Conservation (phyloP, 2,888 invertebrate genomes). For the Yponomeuta evonymella region DNA sequence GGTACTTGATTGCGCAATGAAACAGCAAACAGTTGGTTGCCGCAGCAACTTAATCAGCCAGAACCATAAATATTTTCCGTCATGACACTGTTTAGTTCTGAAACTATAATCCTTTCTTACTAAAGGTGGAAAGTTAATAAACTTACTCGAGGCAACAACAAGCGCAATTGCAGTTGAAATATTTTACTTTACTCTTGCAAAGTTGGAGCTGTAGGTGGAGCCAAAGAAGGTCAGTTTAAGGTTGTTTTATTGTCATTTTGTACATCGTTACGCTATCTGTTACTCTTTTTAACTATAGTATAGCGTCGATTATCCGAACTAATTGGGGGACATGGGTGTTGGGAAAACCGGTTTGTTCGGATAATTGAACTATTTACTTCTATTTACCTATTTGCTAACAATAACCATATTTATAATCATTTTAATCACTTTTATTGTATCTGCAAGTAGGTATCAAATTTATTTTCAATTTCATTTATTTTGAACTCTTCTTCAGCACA, state of each 20-base stretch:
- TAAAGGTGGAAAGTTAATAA: constrained; percentile 15
- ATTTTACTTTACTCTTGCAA: constrained; percentile 19
- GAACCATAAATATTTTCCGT: background rate
- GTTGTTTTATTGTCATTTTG: background rate
- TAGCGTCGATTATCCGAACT: too few species aligned
- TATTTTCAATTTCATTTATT: too few species aligned
- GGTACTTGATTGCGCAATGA: background rate
- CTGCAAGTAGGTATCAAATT: too few species aligned
- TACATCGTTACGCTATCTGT: too few species aligned
- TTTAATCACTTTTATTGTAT: too few species aligned
- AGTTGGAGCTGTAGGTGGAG: constrained; percentile 33
- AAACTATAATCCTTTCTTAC: constrained; percentile 13
- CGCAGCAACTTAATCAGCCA: background rate
- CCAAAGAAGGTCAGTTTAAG: background rate
- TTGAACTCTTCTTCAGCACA: too few species aligned
- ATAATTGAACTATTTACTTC: too few species aligned
- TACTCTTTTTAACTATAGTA: too few species aligned
- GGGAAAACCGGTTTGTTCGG: too few species aligned
- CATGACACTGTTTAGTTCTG: background rate
- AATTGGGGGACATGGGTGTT: too few species aligned
- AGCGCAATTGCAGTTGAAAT: constrained; percentile 31
- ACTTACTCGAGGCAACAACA: constrained; percentile 25
- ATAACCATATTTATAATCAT: too few species aligned
- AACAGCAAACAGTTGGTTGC: background rate
- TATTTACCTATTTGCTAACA: too few species aligned